Evolutionary conservation across 2,888 invertebrate genomes (phyloP).

Genomic region (Campoplex capitator): DNA sequence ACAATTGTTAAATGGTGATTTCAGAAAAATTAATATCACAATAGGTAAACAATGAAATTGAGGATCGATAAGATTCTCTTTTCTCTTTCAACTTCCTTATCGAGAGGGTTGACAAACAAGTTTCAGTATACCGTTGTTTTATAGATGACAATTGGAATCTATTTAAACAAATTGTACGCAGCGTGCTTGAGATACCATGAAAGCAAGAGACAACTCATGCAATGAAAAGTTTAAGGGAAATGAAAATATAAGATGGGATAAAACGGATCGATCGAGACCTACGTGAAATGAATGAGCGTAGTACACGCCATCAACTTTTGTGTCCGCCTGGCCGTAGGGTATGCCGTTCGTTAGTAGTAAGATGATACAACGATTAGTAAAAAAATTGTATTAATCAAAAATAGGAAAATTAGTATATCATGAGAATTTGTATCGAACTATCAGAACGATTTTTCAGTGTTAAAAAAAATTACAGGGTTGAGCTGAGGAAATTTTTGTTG

Average conservation of each 20-base stretch:
- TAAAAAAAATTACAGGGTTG: neutral
- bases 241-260: constrained; percentile 30
- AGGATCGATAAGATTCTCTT: neutral
- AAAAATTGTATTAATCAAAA: constrained; percentile 38
- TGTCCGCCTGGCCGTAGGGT: constrained; percentile 81
- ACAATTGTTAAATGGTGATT: no score
- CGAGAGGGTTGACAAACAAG: neutral
- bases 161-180: neutral
- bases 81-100: neutral
- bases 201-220: neutral
- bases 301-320: constrained; percentile 84
- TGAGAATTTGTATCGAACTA: neutral
- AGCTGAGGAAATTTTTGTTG: neutral
- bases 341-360: constrained; percentile 58
- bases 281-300: constrained; percentile 83
- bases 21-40: neutral
- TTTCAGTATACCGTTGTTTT: neutral
- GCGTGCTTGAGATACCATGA: neutral
- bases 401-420: neutral
- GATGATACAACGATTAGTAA: constrained; percentile 62
- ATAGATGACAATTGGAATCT: neutral
- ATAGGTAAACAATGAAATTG: neutral
- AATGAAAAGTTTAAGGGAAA: constrained; percentile 7
- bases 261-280: constrained; percentile 74
- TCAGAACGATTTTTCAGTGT: neutral